These are phyloP conservation scores for Probosciger aterrimus DNA, from an alignment of 2,113 vertebrate genomes.

Conservation along the genomic window DNA sequence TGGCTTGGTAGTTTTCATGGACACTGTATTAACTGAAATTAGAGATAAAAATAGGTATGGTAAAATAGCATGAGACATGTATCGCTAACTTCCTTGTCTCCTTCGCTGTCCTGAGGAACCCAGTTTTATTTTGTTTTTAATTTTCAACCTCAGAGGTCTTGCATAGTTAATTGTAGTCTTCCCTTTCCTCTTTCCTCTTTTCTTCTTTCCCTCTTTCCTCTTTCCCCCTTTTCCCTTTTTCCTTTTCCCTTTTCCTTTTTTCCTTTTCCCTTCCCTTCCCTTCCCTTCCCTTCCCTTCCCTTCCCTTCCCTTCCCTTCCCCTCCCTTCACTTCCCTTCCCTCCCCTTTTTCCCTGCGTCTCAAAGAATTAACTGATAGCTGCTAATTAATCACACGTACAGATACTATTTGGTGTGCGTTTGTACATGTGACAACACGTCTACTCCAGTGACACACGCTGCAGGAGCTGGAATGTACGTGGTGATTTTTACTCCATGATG, in stretches of 20 bases:
- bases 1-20: not conserved
- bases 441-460: not conserved
- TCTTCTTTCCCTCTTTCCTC: not conserved
- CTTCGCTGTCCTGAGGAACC: not conserved
- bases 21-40: not conserved
- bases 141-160: not conserved
- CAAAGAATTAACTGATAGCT: not conserved
- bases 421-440: not conserved
- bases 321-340: too few relatives aligned
- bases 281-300: too few relatives aligned
- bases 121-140: not conserved
- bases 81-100: not conserved
- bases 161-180: not conserved
- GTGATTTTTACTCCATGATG: constrained; percentile 39
- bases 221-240: not conserved
- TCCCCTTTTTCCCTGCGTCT: not conserved
- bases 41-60: not conserved
- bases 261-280: not conserved
- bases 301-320: rapidly evolving
- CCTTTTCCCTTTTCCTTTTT: too few relatives aligned
- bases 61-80: not conserved
- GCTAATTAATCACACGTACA: not conserved
- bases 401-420: not conserved
- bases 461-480: constrained; percentile 44
- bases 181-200: not conserved